Conservation (phyloP, 2,113 vertebrate species). For the Tichodroma muraria region DNA sequence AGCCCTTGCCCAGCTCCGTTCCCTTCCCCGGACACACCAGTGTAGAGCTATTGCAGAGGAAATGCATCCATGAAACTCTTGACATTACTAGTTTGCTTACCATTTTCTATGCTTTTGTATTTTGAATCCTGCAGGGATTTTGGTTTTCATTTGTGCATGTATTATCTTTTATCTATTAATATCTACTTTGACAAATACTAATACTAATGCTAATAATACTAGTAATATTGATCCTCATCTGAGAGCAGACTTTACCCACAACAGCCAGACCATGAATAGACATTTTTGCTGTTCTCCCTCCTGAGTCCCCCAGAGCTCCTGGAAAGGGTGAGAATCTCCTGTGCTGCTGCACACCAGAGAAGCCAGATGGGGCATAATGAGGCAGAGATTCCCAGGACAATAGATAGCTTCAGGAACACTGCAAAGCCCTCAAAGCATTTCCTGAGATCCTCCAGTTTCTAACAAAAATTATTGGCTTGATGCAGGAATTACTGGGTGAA, state of each 20-base stretch:
- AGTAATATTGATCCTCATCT: background rate
- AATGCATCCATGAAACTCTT: background rate
- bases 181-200: background rate
- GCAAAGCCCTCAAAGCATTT: background rate
- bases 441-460: background rate
- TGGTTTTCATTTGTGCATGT: background rate
- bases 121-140: background rate
- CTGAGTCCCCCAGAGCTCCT: background rate
- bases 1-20: background rate
- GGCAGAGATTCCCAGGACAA: background rate
- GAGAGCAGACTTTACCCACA: background rate
- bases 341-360: no score
- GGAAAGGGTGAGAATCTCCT: background rate
- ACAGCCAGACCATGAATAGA: background rate
- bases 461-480: background rate
- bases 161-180: rapidly evolving
- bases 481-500: background rate
- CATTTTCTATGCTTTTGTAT: background rate
- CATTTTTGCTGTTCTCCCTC: background rate
- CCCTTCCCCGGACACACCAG: background rate
- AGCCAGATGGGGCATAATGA: background rate
- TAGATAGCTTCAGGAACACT: background rate
- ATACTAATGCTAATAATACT: background rate
- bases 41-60: background rate
- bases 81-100: background rate